Conservation (phyloP, 2,797 vertebrate genomes). For the Gymnocypris eckloni region DNA sequence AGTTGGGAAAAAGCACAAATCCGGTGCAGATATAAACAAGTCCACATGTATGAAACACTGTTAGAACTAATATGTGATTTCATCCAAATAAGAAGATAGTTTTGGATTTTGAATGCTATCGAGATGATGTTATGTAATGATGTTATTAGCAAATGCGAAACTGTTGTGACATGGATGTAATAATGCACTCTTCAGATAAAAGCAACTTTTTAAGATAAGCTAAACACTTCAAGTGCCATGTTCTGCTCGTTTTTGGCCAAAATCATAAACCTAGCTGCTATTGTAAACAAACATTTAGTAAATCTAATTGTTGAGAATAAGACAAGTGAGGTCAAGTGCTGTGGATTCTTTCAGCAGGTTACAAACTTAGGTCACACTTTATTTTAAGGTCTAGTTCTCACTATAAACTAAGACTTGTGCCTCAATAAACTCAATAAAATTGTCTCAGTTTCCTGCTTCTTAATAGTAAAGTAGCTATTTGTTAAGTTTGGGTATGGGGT, state of each 20-base stretch:
- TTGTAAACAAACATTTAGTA: neutral
- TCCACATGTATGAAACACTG: neutral
- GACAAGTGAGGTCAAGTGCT: neutral
- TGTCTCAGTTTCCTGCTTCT: neutral
- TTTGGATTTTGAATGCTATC: neutral
- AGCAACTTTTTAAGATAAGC: neutral
- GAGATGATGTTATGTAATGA: neutral
- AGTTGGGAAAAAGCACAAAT: neutral
- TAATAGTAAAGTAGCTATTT: neutral
- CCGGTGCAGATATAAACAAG: neutral
- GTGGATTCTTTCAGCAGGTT: neutral
- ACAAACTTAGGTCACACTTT: neutral
- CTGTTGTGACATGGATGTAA: neutral
- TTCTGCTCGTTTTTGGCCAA: neutral
- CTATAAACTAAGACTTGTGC: neutral
- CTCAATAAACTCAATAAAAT: neutral
- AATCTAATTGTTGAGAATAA: neutral
- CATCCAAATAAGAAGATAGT: neutral
- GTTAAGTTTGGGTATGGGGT: neutral
- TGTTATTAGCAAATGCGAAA: neutral
- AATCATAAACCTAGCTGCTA: neutral
- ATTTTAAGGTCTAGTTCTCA: neutral
- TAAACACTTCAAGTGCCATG: neutral
- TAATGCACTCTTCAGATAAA: neutral
- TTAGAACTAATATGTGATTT: neutral